phyloP scores from a whole-genome alignment of 2,888 invertebrate genomes.

The Tetranychus truncatus region DNA sequence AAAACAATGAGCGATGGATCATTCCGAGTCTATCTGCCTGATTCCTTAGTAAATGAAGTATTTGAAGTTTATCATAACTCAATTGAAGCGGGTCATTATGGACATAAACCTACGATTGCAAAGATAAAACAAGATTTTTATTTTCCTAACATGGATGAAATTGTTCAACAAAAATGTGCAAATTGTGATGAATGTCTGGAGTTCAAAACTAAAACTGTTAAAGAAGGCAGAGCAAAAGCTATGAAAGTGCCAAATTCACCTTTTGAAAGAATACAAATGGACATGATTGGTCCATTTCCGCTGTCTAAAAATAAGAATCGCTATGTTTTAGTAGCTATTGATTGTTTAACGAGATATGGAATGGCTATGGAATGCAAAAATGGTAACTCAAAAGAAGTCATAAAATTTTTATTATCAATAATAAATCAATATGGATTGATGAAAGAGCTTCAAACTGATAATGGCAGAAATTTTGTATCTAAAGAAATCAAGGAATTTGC shows the following conservation, averaged over 20 bases:
- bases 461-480: not conserved
- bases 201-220: not conserved
- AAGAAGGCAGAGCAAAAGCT: not conserved
- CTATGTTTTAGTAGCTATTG: not conserved
- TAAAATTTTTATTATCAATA: not conserved
- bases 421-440: not conserved
- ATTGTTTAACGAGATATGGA: not conserved
- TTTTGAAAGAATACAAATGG: not conserved
- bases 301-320: not conserved
- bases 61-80: not conserved
- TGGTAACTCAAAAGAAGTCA: not conserved
- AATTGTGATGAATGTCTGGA: not conserved
- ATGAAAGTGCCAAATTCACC: not conserved
- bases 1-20: no score
- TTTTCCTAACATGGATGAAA: not conserved
- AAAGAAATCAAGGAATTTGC: not conserved
- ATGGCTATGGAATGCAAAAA: not conserved
- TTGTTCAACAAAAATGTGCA: not conserved
- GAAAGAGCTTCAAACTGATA: not conserved
- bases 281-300: not conserved
- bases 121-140: not conserved
- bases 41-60: not conserved
- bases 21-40: not conserved
- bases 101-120: not conserved
- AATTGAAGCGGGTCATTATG: not conserved